phyloP scores from a whole-genome alignment of 2,888 invertebrate genomes.

The Pherbina coryleti region DNA sequence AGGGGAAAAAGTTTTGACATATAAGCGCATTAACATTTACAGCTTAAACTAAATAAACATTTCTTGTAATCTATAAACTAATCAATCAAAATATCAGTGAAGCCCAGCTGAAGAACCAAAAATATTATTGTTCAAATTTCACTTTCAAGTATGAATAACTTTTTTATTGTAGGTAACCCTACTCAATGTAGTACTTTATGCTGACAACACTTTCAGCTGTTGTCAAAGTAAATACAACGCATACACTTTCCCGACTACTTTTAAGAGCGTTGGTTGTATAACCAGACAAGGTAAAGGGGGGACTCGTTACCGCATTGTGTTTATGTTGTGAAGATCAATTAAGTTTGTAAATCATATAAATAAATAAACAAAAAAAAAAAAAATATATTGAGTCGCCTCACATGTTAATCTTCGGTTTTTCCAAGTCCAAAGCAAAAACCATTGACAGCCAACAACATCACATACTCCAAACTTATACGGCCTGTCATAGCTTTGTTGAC shows the following conservation, averaged over 20 bases:
- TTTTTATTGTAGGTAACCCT: neutral
- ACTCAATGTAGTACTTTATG: neutral
- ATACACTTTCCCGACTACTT: neutral
- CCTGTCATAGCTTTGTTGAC: slow-evolving; percentile 33
- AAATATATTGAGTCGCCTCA: neutral
- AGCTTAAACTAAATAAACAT: neutral
- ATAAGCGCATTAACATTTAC: neutral
- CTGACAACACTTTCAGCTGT: slow-evolving; percentile 8
- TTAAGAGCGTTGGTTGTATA: neutral
- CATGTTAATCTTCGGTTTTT: neutral
- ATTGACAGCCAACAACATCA: neutral
- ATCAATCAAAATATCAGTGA: slow-evolving; percentile 27
- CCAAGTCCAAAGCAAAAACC: neutral
- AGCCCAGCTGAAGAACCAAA: neutral
- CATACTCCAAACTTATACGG: neutral
- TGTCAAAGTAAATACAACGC: neutral
- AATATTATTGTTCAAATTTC: neutral
- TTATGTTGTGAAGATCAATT: slow-evolving; percentile 19
- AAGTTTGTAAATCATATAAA: slow-evolving; percentile 23
- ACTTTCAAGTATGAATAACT: neutral
- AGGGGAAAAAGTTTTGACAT: neutral
- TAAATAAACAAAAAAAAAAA: slow-evolving; percentile 7
- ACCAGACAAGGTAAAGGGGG: too few species aligned
- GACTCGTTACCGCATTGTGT: neutral
- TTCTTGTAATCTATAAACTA: neutral